Percentiles rank a stretch among this genome's conserved stretches.
Conservation (phyloP, 2,113 vertebrate species). For the Vanacampus margaritifer region DNA sequence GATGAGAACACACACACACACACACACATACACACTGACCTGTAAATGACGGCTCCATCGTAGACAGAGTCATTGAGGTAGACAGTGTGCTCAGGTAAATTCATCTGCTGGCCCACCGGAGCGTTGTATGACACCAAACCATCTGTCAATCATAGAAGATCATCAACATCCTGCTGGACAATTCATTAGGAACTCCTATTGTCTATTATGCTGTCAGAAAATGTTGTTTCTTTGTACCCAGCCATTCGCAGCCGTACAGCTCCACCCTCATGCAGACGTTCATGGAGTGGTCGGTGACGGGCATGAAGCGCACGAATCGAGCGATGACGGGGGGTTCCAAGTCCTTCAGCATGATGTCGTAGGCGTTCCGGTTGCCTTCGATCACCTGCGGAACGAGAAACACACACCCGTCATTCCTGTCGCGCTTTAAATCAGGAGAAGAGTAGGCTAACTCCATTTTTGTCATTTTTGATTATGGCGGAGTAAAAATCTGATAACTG, state of each 20-base stretch:
- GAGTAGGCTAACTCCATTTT: too few species aligned
- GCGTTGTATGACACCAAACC: conserved; percentile 92
- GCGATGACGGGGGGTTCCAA: conserved; percentile 92
- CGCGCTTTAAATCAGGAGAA: too few species aligned
- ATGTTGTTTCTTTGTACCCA: conserved; percentile 74
- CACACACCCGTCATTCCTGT: not conserved
- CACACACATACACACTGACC: conserved; percentile 67
- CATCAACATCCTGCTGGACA: not conserved
- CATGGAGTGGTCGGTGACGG: conserved; percentile 92
- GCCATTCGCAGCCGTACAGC: conserved; percentile 94
- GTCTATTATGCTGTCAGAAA: not conserved
- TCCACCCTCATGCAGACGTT: conserved; percentile 96
- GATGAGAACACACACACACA: not conserved
- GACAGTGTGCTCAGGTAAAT: conserved; percentile 70
- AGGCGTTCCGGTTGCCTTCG: conserved; percentile 91
- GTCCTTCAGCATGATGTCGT: conserved; percentile 92
- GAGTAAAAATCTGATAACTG: too few species aligned
- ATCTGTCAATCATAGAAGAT: conserved; percentile 66
- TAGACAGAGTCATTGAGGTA: conserved; percentile 94
- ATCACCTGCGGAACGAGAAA: conserved; percentile 76
- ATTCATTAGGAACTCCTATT: not conserved
- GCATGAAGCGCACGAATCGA: conserved; percentile 92
- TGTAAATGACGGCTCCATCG: conserved; percentile 88
- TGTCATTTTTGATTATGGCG: too few species aligned
- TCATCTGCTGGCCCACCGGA: conserved; percentile 84